A percentile compares a stretch with the other conserved stretches of the same genome.
Conservation (phyloP, 2,888 invertebrate genomes). For the Heliconius ethilla region DNA sequence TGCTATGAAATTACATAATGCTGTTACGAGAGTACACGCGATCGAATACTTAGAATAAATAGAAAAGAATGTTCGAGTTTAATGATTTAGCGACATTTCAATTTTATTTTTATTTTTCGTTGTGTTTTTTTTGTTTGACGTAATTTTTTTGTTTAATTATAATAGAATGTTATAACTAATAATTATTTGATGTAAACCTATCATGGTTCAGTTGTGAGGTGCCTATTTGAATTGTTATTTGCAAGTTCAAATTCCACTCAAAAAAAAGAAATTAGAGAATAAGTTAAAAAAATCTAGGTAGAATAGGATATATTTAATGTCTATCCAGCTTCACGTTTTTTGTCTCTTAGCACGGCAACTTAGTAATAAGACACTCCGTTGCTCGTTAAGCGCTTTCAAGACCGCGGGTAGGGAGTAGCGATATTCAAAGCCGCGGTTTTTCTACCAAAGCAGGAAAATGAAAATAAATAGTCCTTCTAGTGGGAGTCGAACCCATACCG, state of each 20-base stretch:
- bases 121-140: not conserved
- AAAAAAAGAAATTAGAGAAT: no score
- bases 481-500: no score
- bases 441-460: no score
- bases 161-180: not conserved
- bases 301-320: no score
- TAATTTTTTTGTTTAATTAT: not conserved
- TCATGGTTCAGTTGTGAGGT: not conserved
- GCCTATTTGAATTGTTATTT: not conserved
- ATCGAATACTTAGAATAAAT: constrained; percentile 37
- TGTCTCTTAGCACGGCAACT: no score
- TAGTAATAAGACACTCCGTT: no score
- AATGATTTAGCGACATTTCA: constrained; percentile 25
- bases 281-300: no score
- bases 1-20: constrained; percentile 40
- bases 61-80: constrained; percentile 24
- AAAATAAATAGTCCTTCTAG: no score
- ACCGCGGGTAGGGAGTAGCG: no score
- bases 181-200: not conserved
- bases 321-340: no score
- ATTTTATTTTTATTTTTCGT: constrained; percentile 12
- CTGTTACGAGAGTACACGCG: constrained; percentile 36
- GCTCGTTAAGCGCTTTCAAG: no score
- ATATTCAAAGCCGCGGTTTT: no score
- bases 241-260: not conserved